A percentile compares a stretch with the other conserved stretches of the same genome.
Conservation (phyloP, 2,797 vertebrate species). For the Sphaeramia orbicularis region DNA sequence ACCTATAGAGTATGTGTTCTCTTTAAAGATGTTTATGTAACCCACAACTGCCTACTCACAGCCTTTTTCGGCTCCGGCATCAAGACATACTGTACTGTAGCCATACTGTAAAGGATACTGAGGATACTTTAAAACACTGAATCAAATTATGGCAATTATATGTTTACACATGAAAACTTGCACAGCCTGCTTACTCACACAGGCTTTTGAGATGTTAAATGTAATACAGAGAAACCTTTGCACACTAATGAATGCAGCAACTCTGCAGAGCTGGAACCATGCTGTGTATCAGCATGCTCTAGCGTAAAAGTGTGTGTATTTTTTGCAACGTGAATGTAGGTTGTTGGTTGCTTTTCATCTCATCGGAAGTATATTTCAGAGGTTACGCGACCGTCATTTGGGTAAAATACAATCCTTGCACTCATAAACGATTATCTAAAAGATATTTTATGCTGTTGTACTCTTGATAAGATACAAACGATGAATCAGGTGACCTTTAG, state of each 20-base stretch:
- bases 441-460: constrained; percentile 9
- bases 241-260: constrained; percentile 12
- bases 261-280: background rate
- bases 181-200: constrained; percentile 1
- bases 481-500: constrained; percentile 5
- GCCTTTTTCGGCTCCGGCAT: constrained; percentile 6
- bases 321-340: constrained; percentile 30
- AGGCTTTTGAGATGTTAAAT: constrained; percentile 6
- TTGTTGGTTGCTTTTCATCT: constrained; percentile 15
- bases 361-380: constrained; percentile 25
- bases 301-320: constrained; percentile 16
- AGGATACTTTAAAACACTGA: constrained; percentile 8
- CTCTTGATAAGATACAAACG: constrained; percentile 5
- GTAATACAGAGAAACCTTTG: constrained; percentile 20
- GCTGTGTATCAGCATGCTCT: background rate
- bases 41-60: constrained; percentile 19
- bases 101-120: background rate
- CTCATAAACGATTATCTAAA: constrained; percentile 32
- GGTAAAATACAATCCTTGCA: background rate
- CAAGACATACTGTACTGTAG: background rate
- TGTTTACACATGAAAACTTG: background rate
- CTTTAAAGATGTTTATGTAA: constrained; percentile 38
- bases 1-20: background rate
- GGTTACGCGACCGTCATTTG: constrained; percentile 16
- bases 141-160: constrained; percentile 6